A percentile compares a stretch with the other conserved stretches of the same genome.
Conservation (phyloP, 2,113 vertebrate genomes). For the Macquaria australasica region DNA sequence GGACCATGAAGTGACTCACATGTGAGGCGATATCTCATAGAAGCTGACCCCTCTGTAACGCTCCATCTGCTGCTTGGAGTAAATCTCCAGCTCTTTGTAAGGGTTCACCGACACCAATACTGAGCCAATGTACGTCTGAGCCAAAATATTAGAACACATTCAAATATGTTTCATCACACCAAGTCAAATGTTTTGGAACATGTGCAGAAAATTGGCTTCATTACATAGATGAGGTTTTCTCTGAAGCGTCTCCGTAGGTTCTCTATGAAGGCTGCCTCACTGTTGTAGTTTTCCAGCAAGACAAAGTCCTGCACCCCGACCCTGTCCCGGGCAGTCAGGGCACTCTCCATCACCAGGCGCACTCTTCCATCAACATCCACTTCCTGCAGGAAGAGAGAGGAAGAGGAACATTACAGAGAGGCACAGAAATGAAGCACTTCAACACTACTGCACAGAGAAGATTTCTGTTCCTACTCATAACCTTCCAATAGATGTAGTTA, state of each 20-base stretch:
- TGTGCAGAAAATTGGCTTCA: neutral
- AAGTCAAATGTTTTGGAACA: constrained; percentile 14
- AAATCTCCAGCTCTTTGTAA: constrained; percentile 97
- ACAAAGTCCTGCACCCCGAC: constrained; percentile 98
- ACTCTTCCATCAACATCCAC: constrained; percentile 91
- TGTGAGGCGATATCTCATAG: constrained; percentile 98
- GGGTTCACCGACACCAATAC: constrained; percentile 98
- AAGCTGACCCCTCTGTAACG: constrained; percentile 97
- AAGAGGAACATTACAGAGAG: neutral
- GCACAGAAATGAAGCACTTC: neutral
- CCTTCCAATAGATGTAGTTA: constrained; percentile 6
- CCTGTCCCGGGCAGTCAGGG: constrained; percentile 94
- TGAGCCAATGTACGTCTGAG: constrained; percentile 95
- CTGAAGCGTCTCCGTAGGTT: constrained; percentile 94
- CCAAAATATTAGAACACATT: constrained; percentile 35
- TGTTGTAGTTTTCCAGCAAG: constrained; percentile 96
- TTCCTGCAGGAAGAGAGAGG: constrained; percentile 81
- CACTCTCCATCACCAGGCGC: constrained; percentile 95
- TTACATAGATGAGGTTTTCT: constrained; percentile 97
- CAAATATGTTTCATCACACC: constrained; percentile 19
- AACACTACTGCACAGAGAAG: neutral
- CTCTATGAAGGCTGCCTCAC: constrained; percentile 96
- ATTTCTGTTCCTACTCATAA: neutral
- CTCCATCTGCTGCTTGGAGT: constrained; percentile 95
- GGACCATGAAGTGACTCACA: constrained; percentile 87